phyloP scores from a whole-genome alignment of 2,797 vertebrate genomes.

The Periparus ater region DNA sequence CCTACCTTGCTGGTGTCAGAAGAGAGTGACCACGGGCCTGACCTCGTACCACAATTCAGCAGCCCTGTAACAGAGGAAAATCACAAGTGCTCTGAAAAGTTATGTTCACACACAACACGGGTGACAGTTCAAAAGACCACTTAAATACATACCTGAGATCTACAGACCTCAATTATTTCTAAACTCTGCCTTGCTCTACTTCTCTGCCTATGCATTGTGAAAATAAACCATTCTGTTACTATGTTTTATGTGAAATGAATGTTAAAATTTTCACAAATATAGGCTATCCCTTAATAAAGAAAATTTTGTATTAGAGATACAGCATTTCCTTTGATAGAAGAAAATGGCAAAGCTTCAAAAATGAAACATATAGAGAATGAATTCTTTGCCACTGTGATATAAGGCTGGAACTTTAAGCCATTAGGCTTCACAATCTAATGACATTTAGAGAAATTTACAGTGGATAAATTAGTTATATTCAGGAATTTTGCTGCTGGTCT shows the following conservation, averaged over 20 bases:
- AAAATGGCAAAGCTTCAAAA: slow-evolving; percentile 37
- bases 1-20: slow-evolving; percentile 2
- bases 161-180: slow-evolving; percentile 46
- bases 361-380: not conserved
- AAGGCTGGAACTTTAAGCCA: slow-evolving; percentile 15
- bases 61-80: slow-evolving; percentile 17
- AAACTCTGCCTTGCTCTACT: slow-evolving; percentile 4
- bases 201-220: slow-evolving; percentile 7
- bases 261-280: slow-evolving; percentile 17
- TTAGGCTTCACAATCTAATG: slow-evolving; percentile 16
- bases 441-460: slow-evolving; percentile 32
- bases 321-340: slow-evolving; percentile 1
- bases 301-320: not conserved
- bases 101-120: not conserved
- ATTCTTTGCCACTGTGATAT: not conserved
- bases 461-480: slow-evolving; percentile 31
- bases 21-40: not conserved
- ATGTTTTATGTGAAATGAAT: not conserved
- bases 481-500: slow-evolving; percentile 17
- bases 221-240: not conserved
- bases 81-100: slow-evolving; percentile 47
- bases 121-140: slow-evolving; percentile 41
- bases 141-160: slow-evolving; percentile 42
- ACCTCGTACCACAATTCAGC: slow-evolving; percentile 7
- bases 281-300: not conserved